These are phyloP conservation scores for Galeopsomyia nigrocyanea DNA, from an alignment of 2,888 invertebrate species.

Conservation along the genomic window DNA sequence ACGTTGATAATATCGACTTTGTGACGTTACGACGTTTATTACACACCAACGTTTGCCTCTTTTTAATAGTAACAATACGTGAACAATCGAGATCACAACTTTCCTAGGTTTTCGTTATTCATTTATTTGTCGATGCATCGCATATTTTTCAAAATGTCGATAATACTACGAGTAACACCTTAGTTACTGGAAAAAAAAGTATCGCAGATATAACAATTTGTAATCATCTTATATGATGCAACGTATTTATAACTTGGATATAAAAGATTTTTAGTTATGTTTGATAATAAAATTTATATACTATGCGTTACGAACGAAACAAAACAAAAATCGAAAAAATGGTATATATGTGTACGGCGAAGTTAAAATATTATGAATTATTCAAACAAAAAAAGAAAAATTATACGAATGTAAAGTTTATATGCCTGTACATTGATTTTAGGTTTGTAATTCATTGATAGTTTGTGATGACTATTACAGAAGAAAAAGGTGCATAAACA, in stretches of 20 bases:
- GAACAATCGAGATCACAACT: conserved; percentile 5
- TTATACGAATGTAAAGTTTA: conserved; percentile 45
- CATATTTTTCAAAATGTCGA: conserved; percentile 32
- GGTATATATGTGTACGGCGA: conserved; percentile 39
- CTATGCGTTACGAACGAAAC: background rate
- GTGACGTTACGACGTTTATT: conserved; percentile 35
- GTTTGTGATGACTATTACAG: conserved; percentile 40
- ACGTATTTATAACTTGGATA: conserved; percentile 28
- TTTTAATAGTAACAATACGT: conserved; percentile 33
- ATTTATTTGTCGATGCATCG: conserved; percentile 19
- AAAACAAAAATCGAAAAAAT: conserved; percentile 18
- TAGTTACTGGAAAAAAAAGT: background rate
- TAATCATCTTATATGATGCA: conserved; percentile 26
- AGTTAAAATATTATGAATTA: conserved; percentile 37
- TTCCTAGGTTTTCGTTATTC: conserved; percentile 7
- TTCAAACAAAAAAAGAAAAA: conserved; percentile 22
- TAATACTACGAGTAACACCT: conserved; percentile 13
- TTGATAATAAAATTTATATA: conserved; percentile 44
- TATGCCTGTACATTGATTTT: conserved; percentile 46
- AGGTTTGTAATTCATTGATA: conserved; percentile 45
- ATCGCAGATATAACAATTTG: conserved; percentile 17
- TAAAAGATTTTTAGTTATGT: conserved; percentile 42
- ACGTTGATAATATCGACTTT: conserved; percentile 37
- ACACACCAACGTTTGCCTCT: conserved; percentile 47
- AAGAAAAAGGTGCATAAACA: conserved; percentile 42